These are phyloP conservation scores for Lacanobia wlatinum DNA, from an alignment of 2,888 invertebrate species.

Conservation along the genomic window DNA sequence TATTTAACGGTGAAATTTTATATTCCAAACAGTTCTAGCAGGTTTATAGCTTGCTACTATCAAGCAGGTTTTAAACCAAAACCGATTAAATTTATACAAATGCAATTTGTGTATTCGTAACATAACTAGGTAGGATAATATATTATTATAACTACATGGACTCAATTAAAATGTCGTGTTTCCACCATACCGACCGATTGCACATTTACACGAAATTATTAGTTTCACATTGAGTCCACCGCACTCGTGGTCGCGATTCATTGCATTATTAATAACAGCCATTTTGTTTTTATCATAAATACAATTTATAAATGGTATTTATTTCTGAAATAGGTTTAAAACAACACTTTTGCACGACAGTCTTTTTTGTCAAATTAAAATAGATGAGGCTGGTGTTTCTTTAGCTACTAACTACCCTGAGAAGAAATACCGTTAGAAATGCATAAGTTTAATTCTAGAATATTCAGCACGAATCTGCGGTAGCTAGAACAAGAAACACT, in stretches of 20 bases:
- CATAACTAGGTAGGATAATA: background rate
- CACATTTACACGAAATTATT: slow-evolving; percentile 15
- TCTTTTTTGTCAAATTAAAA: too few relatives aligned
- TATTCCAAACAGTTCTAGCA: too few relatives aligned
- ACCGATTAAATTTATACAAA: background rate
- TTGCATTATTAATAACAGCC: background rate
- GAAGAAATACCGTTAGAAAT: too few relatives aligned
- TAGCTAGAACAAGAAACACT: background rate
- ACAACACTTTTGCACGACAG: too few relatives aligned
- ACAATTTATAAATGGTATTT: too few relatives aligned
- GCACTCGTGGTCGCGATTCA: background rate
- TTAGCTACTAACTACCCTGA: too few relatives aligned
- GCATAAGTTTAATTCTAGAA: background rate
- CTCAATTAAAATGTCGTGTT: background rate
- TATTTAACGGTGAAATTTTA: too few relatives aligned
- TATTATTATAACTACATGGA: background rate
- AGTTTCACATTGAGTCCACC: slow-evolving; percentile 4
- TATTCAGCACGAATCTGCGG: background rate
- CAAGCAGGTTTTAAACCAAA: too few relatives aligned
- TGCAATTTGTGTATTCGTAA: background rate
- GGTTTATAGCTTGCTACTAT: background rate
- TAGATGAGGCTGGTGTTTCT: too few relatives aligned
- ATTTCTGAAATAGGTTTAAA: too few relatives aligned
- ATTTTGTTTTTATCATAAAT: too few relatives aligned
- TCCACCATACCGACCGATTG: background rate